phyloP scores from a whole-genome alignment of 2,797 vertebrate genomes.

The Zalophus californianus region DNA sequence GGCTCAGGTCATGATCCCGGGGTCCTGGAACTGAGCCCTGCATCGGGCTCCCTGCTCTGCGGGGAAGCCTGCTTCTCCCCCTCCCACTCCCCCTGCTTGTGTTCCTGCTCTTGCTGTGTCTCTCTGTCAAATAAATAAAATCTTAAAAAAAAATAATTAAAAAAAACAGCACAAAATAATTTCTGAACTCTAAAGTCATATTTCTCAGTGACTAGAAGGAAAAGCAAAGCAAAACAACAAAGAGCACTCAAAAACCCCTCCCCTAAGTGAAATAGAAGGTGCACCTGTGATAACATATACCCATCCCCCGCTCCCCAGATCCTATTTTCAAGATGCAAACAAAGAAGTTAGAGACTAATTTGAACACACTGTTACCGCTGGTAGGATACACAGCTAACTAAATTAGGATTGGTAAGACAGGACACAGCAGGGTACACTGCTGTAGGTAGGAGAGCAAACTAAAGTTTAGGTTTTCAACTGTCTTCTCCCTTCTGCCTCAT shows the following conservation, averaged over 20 bases:
- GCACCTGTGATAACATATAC: background rate
- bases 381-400: background rate
- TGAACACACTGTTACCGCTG: background rate
- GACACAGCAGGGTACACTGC: background rate
- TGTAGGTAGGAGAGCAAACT: background rate
- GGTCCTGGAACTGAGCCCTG: too few species aligned
- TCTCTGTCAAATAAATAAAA: too few species aligned
- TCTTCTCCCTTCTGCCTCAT: background rate
- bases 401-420: background rate
- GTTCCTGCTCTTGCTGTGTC: too few species aligned
- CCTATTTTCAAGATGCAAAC: background rate
- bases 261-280: background rate
- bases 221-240: background rate
- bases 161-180: background rate
- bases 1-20: too few species aligned
- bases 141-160: too few species aligned
- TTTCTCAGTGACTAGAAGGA: slow-evolving; percentile 26
- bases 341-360: background rate
- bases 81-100: too few species aligned
- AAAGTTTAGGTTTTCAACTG: slow-evolving; percentile 25
- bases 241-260: background rate
- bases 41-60: too few species aligned
- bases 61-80: too few species aligned
- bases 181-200: background rate
- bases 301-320: background rate